Base-by-base conservation (phyloP, 2,888 invertebrate genomes). In the Temnothorax rugatulus region DNA sequence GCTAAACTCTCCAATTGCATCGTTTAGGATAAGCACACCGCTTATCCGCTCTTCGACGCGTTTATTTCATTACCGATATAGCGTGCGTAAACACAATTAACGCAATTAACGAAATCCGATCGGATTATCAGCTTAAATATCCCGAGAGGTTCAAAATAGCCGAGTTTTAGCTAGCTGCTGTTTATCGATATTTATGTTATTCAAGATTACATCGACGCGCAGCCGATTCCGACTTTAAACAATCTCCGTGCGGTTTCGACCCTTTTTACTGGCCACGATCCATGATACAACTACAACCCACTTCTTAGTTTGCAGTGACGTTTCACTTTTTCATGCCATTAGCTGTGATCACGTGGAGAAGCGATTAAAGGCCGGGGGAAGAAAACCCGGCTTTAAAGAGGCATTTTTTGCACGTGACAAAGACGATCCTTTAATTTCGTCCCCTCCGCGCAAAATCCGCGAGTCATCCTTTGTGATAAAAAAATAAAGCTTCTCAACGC, bases 281-380 rank as follows among this genome's bases (percentile, higher is more conserved):
- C 29, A 44, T 21, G 68, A 71, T 54, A 73, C 63, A 74, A 3
- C 3, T 3, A 29, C 1, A 34, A 84, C 38, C 47, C 64, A 69
- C 34, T 75, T 82, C 75, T 75, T 73, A 71, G 63, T 61, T 44
- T 34, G n/a, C 66, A 59, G 44, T 71, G 79, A 81, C 71, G 29
- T 81, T 83, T 77, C 59, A 50, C 71, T 85, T 77, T 74, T 69
- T 83, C 63, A 47, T 57, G 41, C 74, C 79, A 83, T 79, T 84
- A 74, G 29, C 79, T 21, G 63, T 64, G 29, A 52, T 64, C 74
- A 57, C 63, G 52, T 50, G 57, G 57, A 68, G 69, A 41, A 74
- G 38, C 85, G 83, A 81, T 85, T 85, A 79, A 63, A 68, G 34
- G 41, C 18, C 59, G 52, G 4, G 3, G n/a, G 34, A 68, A 68